phyloP scores from a whole-genome alignment of 2,113 vertebrate genomes.

The Narcine bancroftii region DNA sequence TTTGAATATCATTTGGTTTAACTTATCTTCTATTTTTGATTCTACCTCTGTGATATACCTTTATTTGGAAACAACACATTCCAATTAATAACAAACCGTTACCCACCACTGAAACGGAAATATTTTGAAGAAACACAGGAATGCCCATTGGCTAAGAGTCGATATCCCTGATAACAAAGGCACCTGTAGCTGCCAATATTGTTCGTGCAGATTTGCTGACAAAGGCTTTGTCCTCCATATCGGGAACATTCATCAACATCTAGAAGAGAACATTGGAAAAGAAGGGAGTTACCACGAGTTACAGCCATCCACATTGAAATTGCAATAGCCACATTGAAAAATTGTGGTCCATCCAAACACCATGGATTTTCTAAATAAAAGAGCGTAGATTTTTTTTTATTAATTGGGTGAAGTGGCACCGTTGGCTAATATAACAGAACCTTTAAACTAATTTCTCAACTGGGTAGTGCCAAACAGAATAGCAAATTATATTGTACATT shows the following conservation, averaged over 20 bases:
- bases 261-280: slow-evolving; percentile 22
- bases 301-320: not conserved
- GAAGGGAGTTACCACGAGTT: too few species aligned
- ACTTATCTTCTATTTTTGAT: not conserved
- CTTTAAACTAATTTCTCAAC: not conserved
- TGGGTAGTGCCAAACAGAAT: not conserved
- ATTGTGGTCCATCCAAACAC: not conserved
- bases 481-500: not conserved
- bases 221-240: slow-evolving; percentile 39
- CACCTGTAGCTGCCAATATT: slow-evolving; percentile 43
- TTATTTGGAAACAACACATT: not conserved
- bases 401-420: not conserved
- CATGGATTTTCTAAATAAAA: not conserved
- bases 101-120: slow-evolving; percentile 7
- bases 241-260: slow-evolving; percentile 43
- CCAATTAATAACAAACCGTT: not conserved
- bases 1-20: not conserved
- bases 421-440: not conserved
- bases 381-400: not conserved
- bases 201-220: slow-evolving; percentile 44
- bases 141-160: slow-evolving; percentile 42
- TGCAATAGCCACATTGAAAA: not conserved
- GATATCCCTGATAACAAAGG: slow-evolving; percentile 42
- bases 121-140: slow-evolving; percentile 38
- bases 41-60: not conserved